Evolutionary conservation across 1,140 invertebrate genomes (phyloP), one percentile per base, ranked within the genome.

Genomic region (Cyclina sinensis): DNA sequence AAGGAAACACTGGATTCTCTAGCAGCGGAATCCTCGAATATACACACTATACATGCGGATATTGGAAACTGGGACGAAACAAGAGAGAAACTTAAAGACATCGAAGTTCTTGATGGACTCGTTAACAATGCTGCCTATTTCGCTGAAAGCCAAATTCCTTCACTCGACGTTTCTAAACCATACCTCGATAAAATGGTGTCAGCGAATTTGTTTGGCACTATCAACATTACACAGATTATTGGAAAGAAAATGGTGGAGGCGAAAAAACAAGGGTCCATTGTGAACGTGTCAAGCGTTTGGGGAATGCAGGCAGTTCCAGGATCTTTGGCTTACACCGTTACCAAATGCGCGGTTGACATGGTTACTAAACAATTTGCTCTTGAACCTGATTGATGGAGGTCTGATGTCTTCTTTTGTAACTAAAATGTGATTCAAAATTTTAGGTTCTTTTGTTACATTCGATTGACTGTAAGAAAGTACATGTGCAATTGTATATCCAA

Each of bases 211-310:
- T 59, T 54, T 24, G 51, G 48, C 0, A 48, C 27, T 16, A 78
- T 86, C 2, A 86, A 86, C 35, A 27, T 37, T 0, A 78, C 74
- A 18, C 84, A 86, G 35, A 65, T 65, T 14, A 27, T 79, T 39
- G 51, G 35, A 2, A 54, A 78, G 30, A 65, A 65, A 18, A 86
- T 86, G 73, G 78, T 78, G 2, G 39, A 39, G 32, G 37, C 12
- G 18, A 51, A 51, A 24, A 86, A 37, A 46, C 16, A 24, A 27
- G 84, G 70, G 30, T 96, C 97, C 48, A 98, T 99, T 90, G 98
- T 99, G 0, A 99, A 99, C 94, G 94, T 99, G 21, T 99, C 98
- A 0, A 98, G 98, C 4, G 97, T 98, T 93, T 70, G 65, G 65
- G 24, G n/a, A 14, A 30, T 35, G 65, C 65, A 70, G 37, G 65